Conservation (phyloP, 2,888 invertebrate genomes). For the Sussaba pulchella region DNA sequence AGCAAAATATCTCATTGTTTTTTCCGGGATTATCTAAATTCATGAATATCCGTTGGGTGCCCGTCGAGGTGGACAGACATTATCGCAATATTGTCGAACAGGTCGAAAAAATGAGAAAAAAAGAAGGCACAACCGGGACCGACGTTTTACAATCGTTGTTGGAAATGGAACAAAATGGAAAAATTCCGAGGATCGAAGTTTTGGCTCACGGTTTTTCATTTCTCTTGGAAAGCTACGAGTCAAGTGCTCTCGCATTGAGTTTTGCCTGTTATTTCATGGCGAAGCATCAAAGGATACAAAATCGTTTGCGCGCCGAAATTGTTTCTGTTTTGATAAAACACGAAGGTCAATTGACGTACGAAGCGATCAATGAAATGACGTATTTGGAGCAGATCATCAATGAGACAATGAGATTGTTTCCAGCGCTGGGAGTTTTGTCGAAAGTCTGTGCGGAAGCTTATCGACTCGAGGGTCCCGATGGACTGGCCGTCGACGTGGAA, state of each 20-base stretch:
- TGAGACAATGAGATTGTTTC: slow-evolving; percentile 69
- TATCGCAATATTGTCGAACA: slow-evolving; percentile 66
- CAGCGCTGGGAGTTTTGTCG: slow-evolving; percentile 50
- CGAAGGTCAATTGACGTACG: slow-evolving; percentile 82
- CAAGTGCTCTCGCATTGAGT: slow-evolving; percentile 84
- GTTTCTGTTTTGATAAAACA: slow-evolving; percentile 75
- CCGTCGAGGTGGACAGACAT: slow-evolving; percentile 59
- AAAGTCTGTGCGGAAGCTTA: slow-evolving; percentile 68
- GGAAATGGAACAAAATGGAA: slow-evolving; percentile 68
- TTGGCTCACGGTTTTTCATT: slow-evolving; percentile 85
- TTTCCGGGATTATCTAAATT: slow-evolving; percentile 41
- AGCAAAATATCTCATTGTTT: slow-evolving; percentile 30
- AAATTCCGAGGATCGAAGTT: slow-evolving; percentile 75
- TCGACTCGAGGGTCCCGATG: slow-evolving; percentile 71
- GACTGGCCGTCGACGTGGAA: slow-evolving; percentile 67
- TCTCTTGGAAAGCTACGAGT: slow-evolving; percentile 85
- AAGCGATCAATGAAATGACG: slow-evolving; percentile 83
- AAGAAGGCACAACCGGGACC: slow-evolving; percentile 67
- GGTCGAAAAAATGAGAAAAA: slow-evolving; percentile 59
- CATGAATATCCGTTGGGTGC: slow-evolving; percentile 52
- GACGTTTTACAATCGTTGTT: slow-evolving; percentile 84
- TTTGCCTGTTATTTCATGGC: slow-evolving; percentile 84
- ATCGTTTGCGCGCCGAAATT: slow-evolving; percentile 84
- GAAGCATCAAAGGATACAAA: slow-evolving; percentile 83
- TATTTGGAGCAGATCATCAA: slow-evolving; percentile 84